Percentiles rank a stretch among this genome's conserved stretches.
phyloP scores from a whole-genome alignment of 2,113 vertebrate species.

The Henicopernis longicauda region DNA sequence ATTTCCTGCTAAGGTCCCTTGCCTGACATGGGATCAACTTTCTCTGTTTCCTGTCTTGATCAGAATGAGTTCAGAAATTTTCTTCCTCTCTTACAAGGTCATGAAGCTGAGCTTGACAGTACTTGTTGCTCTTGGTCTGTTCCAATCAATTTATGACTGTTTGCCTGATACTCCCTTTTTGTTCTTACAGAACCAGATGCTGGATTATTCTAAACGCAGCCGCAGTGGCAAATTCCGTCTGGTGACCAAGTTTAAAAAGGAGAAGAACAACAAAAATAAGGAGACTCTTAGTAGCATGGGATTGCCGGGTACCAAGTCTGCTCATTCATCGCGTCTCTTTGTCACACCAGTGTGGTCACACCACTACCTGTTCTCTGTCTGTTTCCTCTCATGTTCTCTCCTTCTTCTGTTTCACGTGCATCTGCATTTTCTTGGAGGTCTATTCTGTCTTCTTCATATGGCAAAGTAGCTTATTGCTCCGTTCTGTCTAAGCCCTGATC shows the following conservation, averaged over 20 bases:
- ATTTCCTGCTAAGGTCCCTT: not conserved
- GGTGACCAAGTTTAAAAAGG: conserved; percentile 97
- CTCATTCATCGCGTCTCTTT: not conserved
- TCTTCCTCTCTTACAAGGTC: not conserved
- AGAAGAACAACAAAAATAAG: conserved; percentile 93
- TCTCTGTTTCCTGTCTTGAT: not conserved
- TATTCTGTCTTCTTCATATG: not conserved
- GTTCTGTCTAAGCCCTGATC: not conserved
- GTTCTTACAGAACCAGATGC: conserved; percentile 73
- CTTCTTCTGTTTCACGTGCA: not conserved
- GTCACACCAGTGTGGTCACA: not conserved
- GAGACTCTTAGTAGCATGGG: conserved; percentile 81
- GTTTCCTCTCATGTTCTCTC: not conserved
- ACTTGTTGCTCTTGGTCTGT: not conserved
- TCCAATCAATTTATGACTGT: not conserved
- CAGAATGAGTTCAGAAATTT: not conserved
- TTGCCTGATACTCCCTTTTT: not conserved
- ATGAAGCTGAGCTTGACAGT: not conserved
- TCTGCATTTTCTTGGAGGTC: not conserved
- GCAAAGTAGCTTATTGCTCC: not conserved
- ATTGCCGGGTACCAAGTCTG: conserved; percentile 80
- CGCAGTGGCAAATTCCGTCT: conserved; percentile 93
- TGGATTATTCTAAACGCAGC: conserved; percentile 87
- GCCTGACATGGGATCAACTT: not conserved
- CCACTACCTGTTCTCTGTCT: not conserved